Percentiles rank a stretch among this genome's conserved stretches.
Conservation (phyloP, 2,113 vertebrate genomes). For the Naja naja region DNA sequence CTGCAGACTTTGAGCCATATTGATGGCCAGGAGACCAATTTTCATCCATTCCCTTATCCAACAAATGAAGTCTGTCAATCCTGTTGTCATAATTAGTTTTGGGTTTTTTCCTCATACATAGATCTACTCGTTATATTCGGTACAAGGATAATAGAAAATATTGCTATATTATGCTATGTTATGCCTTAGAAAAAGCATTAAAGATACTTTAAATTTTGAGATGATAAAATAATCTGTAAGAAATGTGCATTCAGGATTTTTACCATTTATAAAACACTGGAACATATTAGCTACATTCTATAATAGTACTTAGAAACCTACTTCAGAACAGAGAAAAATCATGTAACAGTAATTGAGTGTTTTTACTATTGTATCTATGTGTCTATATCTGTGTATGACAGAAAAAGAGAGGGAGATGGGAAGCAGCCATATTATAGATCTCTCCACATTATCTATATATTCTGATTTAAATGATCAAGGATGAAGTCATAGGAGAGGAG, state of each 20-base stretch:
- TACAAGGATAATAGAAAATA: background rate
- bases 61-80: background rate
- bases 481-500: background rate
- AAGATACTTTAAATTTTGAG: background rate
- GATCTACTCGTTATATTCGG: background rate
- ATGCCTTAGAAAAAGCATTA: background rate
- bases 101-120: background rate
- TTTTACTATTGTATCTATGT: background rate
- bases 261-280: background rate
- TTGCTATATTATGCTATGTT: background rate
- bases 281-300: background rate
- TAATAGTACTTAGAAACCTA: background rate
- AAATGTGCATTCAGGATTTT: background rate
- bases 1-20: background rate
- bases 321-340: background rate
- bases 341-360: background rate
- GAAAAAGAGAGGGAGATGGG: background rate
- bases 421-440: background rate
- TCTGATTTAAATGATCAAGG: background rate
- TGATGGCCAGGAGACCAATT: background rate
- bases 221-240: background rate
- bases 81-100: background rate
- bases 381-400: background rate
- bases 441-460: background rate
- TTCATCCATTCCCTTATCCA: background rate